A percentile compares a stretch with the other conserved stretches of the same genome.
Conservation (phyloP, 2,888 invertebrate genomes). For the Idaea dimidiata region DNA sequence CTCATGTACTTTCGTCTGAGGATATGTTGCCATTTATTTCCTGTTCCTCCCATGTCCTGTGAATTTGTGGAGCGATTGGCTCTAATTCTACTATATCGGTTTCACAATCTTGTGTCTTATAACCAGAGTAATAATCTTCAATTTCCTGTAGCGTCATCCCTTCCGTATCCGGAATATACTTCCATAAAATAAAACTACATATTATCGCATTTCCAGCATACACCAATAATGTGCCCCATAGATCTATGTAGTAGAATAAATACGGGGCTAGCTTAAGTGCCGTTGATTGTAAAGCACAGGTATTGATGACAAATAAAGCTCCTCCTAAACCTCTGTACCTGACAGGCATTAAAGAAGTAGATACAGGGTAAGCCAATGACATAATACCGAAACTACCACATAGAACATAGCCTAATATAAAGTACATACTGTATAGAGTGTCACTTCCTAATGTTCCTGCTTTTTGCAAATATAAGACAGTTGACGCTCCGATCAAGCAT, state of each 20-base stretch:
- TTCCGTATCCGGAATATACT: conserved; percentile 15
- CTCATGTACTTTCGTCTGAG: too few species aligned
- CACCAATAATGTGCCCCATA: conserved; percentile 10
- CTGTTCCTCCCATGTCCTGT: too few species aligned
- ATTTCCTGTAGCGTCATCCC: conserved; percentile 9
- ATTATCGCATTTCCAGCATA: conserved; percentile 6
- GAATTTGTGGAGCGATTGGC: neutral
- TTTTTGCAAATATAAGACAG: conserved; percentile 2
- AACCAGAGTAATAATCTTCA: conserved; percentile 8
- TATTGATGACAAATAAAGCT: conserved; percentile 9
- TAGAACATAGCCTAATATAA: conserved; percentile 10
- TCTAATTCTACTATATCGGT: neutral
- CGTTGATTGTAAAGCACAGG: conserved; percentile 7
- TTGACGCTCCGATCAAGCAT: neutral
- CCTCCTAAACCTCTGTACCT: conserved; percentile 16
- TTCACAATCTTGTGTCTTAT: neutral
- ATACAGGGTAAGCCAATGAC: conserved; percentile 6
- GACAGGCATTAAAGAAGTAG: conserved; percentile 14
- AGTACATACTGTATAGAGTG: conserved; percentile 7
- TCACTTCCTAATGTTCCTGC: neutral
- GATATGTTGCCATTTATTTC: too few species aligned
- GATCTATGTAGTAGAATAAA: conserved; percentile 8
- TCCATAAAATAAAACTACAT: conserved; percentile 6
- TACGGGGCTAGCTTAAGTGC: conserved; percentile 13
- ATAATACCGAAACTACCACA: conserved; percentile 1